These are phyloP conservation scores for Patiria pectinifera DNA, from an alignment of 53 echinoderm and acorn worm genomes.

Conservation along the genomic window DNA sequence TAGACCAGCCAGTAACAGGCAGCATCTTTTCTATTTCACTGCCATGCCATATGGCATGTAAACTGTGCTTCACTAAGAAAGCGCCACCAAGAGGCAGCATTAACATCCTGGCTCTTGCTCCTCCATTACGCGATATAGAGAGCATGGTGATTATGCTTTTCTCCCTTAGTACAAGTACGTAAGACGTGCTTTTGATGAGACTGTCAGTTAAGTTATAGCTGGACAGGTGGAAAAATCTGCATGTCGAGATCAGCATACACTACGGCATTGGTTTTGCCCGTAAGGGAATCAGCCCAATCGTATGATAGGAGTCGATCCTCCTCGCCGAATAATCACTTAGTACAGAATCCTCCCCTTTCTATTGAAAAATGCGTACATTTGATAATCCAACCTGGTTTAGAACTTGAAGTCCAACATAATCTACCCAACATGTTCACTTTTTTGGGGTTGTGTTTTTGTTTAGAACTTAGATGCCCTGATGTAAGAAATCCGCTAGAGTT, in stretches of 20 bases:
- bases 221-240: background rate
- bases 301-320: too few relatives aligned
- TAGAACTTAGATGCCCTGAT: conserved; percentile 20
- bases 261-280: background rate
- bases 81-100: background rate
- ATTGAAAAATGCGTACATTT: background rate
- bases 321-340: too few relatives aligned
- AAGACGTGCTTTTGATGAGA: background rate
- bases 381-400: background rate
- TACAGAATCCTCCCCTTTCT: too few relatives aligned
- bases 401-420: background rate
- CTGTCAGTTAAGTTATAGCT: background rate
- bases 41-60: too few relatives aligned
- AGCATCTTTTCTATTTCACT: too few relatives aligned
- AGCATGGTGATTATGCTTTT: too few relatives aligned
- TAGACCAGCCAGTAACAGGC: too few relatives aligned
- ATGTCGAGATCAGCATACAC: background rate
- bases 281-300: background rate
- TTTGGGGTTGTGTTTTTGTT: background rate
- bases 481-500: conserved; percentile 26
- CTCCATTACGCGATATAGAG: too few relatives aligned
- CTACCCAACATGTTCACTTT: background rate
- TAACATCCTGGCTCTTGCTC: background rate
- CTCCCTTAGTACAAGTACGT: too few relatives aligned
- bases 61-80: background rate